Evolutionary conservation across 2,888 invertebrate genomes (phyloP).

Genomic region (Frankliniella fusca): DNA sequence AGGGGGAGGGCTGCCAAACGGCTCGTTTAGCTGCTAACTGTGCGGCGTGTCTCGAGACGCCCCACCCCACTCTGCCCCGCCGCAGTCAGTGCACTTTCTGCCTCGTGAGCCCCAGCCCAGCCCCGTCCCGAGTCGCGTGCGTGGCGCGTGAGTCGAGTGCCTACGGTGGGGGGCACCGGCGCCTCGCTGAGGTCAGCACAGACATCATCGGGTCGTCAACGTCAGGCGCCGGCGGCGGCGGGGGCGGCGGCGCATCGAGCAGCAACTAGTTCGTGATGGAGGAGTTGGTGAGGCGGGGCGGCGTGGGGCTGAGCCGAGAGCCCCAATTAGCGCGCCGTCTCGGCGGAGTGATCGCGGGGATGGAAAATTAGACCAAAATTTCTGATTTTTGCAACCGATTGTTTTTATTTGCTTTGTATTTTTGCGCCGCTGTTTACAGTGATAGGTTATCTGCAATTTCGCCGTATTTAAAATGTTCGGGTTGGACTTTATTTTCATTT

Average conservation of each 20-base stretch:
- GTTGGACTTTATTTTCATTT: no score
- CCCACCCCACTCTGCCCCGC: background rate
- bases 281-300: background rate
- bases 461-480: no score
- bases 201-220: background rate
- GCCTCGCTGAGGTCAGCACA: slow-evolving; percentile 5
- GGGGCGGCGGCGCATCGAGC: background rate
- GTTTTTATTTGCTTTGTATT: no score
- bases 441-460: no score
- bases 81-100: background rate
- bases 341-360: no score
- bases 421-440: no score
- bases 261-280: background rate
- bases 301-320: background rate
- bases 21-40: slow-evolving; percentile 22
- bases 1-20: slow-evolving; percentile 21
- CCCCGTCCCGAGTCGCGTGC: background rate
- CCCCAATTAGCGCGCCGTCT: background rate
- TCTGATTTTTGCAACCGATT: no score
- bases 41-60: slow-evolving; percentile 20
- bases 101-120: background rate
- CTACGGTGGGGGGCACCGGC: background rate
- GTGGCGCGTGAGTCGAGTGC: background rate
- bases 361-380: no score
- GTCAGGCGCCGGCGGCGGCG: background rate